Evolutionary conservation across 2,113 vertebrate species (phyloP).

Genomic region (Ahaetulla prasina): DNA sequence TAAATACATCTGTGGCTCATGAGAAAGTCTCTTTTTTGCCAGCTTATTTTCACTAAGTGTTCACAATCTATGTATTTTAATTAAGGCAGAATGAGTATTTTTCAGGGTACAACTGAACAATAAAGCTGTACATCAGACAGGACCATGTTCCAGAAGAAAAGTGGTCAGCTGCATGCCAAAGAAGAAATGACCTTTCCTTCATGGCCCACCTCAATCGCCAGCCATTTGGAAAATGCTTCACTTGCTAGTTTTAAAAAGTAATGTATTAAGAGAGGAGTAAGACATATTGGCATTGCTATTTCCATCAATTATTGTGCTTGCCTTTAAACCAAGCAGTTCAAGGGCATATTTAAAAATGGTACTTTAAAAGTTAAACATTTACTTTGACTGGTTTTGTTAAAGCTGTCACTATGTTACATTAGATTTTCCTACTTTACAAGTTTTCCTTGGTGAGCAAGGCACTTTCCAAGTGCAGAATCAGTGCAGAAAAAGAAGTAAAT

Average conservation of each 20-base stretch:
- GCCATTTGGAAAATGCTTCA: conserved; percentile 13
- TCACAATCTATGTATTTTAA: neutral
- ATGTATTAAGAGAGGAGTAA: conserved; percentile 15
- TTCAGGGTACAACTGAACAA: neutral
- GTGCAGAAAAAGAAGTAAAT: neutral
- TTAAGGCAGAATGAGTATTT: neutral
- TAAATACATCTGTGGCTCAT: neutral
- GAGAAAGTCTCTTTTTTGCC: neutral
- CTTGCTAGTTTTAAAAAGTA: conserved; percentile 23
- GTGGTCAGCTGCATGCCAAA: neutral
- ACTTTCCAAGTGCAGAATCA: neutral
- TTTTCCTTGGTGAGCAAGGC: neutral
- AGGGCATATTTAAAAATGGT: conserved; percentile 21
- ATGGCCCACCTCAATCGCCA: neutral
- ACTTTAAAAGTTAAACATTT: conserved; percentile 31
- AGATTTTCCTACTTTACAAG: neutral
- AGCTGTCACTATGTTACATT: neutral
- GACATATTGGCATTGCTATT: conserved; percentile 2
- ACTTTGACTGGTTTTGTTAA: conserved; percentile 1
- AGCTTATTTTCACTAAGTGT: neutral
- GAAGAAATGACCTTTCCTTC: neutral
- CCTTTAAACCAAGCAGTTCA: conserved; percentile 11
- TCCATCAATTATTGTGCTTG: conserved; percentile 15
- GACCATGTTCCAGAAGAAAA: neutral
- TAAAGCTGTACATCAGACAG: neutral